Evolutionary conservation across 2,113 vertebrate genomes (phyloP).

Genomic region (Accipiter cooperii): DNA sequence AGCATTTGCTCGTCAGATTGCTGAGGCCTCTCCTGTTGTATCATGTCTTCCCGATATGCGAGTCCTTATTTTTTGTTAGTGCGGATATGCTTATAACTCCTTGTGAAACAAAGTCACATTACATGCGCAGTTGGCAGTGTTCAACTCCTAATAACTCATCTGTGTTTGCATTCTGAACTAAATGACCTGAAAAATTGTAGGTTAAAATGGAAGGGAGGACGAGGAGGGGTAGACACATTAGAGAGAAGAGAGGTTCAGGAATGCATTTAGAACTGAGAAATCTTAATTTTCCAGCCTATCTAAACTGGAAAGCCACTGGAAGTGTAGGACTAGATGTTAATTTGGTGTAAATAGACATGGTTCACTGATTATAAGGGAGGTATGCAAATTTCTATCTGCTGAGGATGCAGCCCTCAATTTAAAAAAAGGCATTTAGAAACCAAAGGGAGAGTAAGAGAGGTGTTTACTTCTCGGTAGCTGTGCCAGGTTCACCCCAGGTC

Average conservation of each 20-base stretch:
- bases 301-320: background rate
- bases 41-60: background rate
- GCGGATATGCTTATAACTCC: background rate
- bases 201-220: conserved; percentile 20
- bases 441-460: background rate
- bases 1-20: background rate
- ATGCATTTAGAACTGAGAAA: conserved; percentile 21
- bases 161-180: conserved; percentile 25
- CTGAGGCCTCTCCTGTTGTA: background rate
- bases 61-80: background rate
- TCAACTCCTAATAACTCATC: conserved; percentile 27
- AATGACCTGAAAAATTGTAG: conserved; percentile 47
- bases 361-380: background rate
- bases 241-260: background rate
- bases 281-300: conserved; percentile 45
- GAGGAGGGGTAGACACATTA: background rate
- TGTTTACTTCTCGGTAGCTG: background rate
- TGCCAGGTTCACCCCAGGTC: background rate
- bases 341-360: background rate
- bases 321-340: background rate
- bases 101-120: conserved; percentile 5
- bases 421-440: background rate
- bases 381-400: background rate
- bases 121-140: background rate
- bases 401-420: background rate